Conservation (phyloP, 2,797 vertebrate species). For the Esox lucius region DNA sequence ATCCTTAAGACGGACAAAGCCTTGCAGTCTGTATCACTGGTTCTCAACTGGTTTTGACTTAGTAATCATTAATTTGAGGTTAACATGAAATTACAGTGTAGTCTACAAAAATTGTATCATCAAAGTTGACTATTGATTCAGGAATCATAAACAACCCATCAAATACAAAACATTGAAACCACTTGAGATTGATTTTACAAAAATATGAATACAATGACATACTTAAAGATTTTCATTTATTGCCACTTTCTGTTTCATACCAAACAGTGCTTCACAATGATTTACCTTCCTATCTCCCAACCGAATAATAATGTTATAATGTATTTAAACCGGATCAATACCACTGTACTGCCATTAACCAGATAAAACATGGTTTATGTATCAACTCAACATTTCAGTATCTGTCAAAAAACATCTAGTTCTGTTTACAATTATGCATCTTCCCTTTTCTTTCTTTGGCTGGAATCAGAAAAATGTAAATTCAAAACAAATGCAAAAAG, state of each 20-base stretch:
- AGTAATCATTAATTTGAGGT: not conserved
- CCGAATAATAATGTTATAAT: too few relatives aligned
- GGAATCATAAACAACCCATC: not conserved
- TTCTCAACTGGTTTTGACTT: not conserved
- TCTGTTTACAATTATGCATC: not conserved
- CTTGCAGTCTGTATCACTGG: slow-evolving; percentile 18
- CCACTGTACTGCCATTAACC: not conserved
- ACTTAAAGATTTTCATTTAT: slow-evolving; percentile 49
- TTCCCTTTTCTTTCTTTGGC: slow-evolving; percentile 23
- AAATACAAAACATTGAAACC: not conserved
- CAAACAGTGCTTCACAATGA: slow-evolving; percentile 43
- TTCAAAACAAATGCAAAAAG: slow-evolving; percentile 35
- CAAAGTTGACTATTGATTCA: not conserved
- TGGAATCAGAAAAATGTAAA: slow-evolving; percentile 31
- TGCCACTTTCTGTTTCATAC: slow-evolving; percentile 50
- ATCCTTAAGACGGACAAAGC: slow-evolving; percentile 6
- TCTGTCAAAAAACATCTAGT: not conserved
- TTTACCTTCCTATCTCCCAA: slow-evolving; percentile 15
- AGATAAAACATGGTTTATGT: not conserved
- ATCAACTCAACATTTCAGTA: not conserved
- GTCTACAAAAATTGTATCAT: not conserved
- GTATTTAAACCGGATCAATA: not conserved
- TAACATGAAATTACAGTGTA: not conserved
- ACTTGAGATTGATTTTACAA: not conserved
- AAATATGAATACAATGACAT: slow-evolving; percentile 1